These are phyloP conservation scores for Struthio camelus DNA, from an alignment of 2,113 vertebrate species.

Conservation along the genomic window DNA sequence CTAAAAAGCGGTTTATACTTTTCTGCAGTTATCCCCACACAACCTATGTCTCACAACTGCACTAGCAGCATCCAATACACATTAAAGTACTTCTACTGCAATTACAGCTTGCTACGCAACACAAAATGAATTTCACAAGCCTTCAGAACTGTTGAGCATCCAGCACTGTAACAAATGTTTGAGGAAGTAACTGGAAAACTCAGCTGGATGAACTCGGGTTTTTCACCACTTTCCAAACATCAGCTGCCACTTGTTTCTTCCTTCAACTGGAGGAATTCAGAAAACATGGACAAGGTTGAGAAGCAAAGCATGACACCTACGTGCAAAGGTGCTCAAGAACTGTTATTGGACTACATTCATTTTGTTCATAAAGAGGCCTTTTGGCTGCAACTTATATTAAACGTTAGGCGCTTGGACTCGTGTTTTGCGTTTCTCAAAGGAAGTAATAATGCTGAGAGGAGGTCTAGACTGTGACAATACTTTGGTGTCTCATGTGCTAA, in stretches of 20 bases:
- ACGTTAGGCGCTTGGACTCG: too few species aligned
- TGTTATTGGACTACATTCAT: neutral
- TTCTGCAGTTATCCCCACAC: neutral
- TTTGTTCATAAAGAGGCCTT: neutral
- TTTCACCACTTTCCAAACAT: neutral
- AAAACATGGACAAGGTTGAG: neutral
- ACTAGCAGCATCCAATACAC: rapidly evolving
- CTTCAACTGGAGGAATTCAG: neutral
- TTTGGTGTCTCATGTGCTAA: too few species aligned
- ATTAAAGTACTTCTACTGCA: neutral
- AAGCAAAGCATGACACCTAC: neutral
- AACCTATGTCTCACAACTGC: neutral
- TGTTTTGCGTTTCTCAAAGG: neutral
- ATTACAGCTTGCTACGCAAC: too few species aligned
- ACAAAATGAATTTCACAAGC: neutral
- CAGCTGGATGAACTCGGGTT: neutral
- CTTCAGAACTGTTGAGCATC: neutral
- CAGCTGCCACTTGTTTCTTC: neutral
- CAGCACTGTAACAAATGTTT: rapidly evolving
- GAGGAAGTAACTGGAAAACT: neutral
- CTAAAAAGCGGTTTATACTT: neutral
- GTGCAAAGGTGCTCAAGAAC: neutral
- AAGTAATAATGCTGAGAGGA: neutral
- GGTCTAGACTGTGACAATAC: too few species aligned
- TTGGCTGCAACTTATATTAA: neutral